Evolutionary conservation across 1,140 invertebrate species (phyloP), one percentile per base, ranked within the genome.

Genomic region (Gyrodactylus bullatarudis): DNA sequence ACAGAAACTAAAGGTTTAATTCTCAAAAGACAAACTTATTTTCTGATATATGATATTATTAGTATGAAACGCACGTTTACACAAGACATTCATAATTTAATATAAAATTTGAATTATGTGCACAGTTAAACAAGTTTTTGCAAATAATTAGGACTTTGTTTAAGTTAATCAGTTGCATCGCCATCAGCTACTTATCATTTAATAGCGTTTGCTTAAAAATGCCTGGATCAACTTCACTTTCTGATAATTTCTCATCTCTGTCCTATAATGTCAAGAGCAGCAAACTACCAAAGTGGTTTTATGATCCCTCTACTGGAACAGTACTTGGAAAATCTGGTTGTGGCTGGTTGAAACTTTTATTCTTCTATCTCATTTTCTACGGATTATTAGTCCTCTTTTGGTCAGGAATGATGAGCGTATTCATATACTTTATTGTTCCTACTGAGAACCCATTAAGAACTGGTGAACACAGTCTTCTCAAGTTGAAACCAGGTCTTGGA

Each of bases 401-500:
- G 21, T 20, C 24, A 20, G 21, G 21, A 2, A 71, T 71, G 70
- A 71, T 71, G 70, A 1, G 20, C 1, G 70, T 71, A 20, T 71
- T 71, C 24, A 21, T 71, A 2, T 21, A 71, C 20, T 21, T 21
- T 26, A 23, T 71, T 23, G 23, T 71, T 25, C 21, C 21, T 1
- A 26, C 20, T 71, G 70, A 71, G 20, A 8, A 23, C 1, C 70
- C 70, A 1, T 23, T 21, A 26, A 71, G 70, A 71, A 25, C 70
- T 71, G 70, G 70, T 71, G 20, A 24, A 25, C 70, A 71, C 26
- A 71, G 70, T 24, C 24, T 71, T 21, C 26, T 71, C 23, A 71
- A 26, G 20, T 71, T 71, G 24, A 24, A 71, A 25, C 70, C 70
- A 23, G 70, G 70, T 26, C 70, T 71, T n/a, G 70, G 70, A 2